phyloP scores from a whole-genome alignment of 1,140 invertebrate species.

The Nixonia krombeini region DNA sequence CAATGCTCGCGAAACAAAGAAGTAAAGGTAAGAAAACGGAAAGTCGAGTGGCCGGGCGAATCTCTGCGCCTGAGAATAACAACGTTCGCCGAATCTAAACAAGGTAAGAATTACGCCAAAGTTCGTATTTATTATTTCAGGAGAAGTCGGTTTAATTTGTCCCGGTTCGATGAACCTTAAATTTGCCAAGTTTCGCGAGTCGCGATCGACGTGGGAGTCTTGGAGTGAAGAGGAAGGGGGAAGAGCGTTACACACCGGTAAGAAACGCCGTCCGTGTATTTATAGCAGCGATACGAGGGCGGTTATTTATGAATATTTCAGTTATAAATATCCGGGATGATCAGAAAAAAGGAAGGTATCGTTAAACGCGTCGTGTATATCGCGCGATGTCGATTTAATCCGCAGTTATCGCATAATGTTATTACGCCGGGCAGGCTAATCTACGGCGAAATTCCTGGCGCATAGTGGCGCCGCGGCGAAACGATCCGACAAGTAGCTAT shows the following conservation, averaged over 20 bases:
- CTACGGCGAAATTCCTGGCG: slow-evolving; percentile 39
- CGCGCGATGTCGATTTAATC: slow-evolving; percentile 45
- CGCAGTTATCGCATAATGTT: slow-evolving; percentile 49
- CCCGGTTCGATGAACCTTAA: slow-evolving; percentile 30
- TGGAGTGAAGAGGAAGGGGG: no score
- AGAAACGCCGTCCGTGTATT: no score
- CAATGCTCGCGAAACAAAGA: slow-evolving; percentile 24
- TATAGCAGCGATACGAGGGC: no score
- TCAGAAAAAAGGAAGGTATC: slow-evolving; percentile 31
- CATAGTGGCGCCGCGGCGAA: slow-evolving; percentile 33
- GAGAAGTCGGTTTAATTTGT: slow-evolving; percentile 41
- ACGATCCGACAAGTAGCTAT: slow-evolving; percentile 71
- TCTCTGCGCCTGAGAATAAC: slow-evolving; percentile 36
- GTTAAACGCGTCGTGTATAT: slow-evolving; percentile 38
- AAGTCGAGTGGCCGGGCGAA: slow-evolving; percentile 19
- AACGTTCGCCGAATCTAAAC: slow-evolving; percentile 37
- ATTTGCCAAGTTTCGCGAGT: slow-evolving; percentile 16
- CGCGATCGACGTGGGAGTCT: no score
- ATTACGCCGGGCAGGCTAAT: slow-evolving; percentile 40
- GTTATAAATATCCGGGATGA: neutral
- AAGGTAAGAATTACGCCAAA: slow-evolving; percentile 27
- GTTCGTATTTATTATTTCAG: slow-evolving; percentile 32
- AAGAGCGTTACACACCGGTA: no score
- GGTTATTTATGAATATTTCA: no score
- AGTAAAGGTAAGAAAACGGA: slow-evolving; percentile 30